These are phyloP conservation scores for Brenthis daphne DNA, from an alignment of 2,888 invertebrate genomes.

Conservation along the genomic window DNA sequence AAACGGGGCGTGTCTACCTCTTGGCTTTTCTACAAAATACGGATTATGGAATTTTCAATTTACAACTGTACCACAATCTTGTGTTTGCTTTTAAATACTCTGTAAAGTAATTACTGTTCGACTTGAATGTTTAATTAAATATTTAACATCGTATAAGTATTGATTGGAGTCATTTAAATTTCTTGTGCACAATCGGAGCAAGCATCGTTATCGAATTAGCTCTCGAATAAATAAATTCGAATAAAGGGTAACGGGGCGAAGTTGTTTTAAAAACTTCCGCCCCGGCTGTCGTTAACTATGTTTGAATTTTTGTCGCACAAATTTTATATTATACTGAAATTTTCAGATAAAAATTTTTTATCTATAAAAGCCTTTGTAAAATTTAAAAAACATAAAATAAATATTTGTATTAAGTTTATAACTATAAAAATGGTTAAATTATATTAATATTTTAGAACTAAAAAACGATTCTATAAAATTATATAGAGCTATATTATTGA, in stretches of 20 bases:
- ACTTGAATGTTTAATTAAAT: conserved; percentile 78
- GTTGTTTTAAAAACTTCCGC: conserved; percentile 44
- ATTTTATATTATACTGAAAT: conserved; percentile 28
- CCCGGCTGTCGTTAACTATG: conserved; percentile 40
- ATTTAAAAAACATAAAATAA: not conserved
- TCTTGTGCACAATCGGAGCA: conserved; percentile 69
- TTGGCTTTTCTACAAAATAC: conserved; percentile 63
- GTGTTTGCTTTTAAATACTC: conserved; percentile 76
- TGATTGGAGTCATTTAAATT: conserved; percentile 78
- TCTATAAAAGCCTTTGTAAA: not conserved
- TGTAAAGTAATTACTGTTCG: conserved; percentile 72
- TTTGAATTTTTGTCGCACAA: conserved; percentile 32
- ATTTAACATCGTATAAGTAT: conserved; percentile 66
- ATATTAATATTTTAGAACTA: too few relatives aligned
- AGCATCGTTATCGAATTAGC: conserved; percentile 68
- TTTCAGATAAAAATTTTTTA: conserved; percentile 1
- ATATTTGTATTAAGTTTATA: not conserved
- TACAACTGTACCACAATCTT: conserved; percentile 65
- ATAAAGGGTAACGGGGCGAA: conserved; percentile 53
- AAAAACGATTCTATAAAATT: too few relatives aligned
- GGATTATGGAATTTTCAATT: conserved; percentile 72
- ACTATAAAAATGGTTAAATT: not conserved
- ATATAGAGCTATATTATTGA: too few relatives aligned
- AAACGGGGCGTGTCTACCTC: conserved; percentile 62
- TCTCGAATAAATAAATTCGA: conserved; percentile 65